Evolutionary conservation across 2,113 vertebrate species (phyloP), one percentile per base, ranked within the genome.

Genomic region (Callopanchax toddi): DNA sequence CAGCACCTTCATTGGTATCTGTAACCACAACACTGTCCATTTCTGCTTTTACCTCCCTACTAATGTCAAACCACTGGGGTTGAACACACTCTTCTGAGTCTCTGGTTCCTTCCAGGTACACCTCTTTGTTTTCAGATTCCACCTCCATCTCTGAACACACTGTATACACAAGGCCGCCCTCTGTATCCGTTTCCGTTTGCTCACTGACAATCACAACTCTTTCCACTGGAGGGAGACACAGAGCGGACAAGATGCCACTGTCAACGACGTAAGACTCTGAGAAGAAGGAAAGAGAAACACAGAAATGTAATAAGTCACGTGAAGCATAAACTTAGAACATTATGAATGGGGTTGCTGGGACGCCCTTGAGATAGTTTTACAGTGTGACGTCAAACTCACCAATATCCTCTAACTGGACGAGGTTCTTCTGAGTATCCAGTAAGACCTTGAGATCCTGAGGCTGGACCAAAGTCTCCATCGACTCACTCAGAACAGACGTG

Each of bases 81-180:
- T 79, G 74, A 11, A 29, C 76, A 2, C 51, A 46, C n/a, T 46
- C 70, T 0, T 54, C 70, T 0, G 76, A 13, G 46, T 43, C 63
- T 6, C 44, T 70, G 0, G 39, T 42, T 53, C 56, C 83, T 23
- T 77, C 73, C 16, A 66, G 11, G 5, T 71, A 81, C 23, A 78
- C 37, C 13, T 74, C 82, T 49, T 87, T 87, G 57, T 67, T 78
- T n/a, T 88, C 82, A 22, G 86, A 84, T 26, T 88, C 86, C 52
- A 88, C 85, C 56, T 89, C 86, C 86, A 89, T 87, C 62, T 90
- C 89, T 18, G 82, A 78, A 76, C 85, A 81, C 8, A 87, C 84
- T 1, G 86, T 81, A 8, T 91, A 87, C 49, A 80, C 77, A 2
- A 84, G 72, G 10, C 74, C 62, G 1, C 62, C 79, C 39, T 78